Conservation (phyloP, 1,140 invertebrate species). For the Anadara kagoshimensis region DNA sequence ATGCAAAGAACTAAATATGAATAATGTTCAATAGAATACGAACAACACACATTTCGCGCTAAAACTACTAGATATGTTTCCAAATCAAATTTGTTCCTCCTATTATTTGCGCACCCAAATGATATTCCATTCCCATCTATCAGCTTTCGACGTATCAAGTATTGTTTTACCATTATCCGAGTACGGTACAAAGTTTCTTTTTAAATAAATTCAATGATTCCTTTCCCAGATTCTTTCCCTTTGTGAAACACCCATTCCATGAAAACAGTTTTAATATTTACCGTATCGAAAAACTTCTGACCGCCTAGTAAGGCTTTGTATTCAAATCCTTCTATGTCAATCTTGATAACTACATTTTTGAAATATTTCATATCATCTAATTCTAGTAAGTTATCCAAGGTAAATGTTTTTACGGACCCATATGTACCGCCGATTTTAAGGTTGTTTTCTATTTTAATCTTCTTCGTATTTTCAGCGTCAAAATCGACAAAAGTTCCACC, state of each 20-base stretch:
- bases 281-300: slow-evolving; percentile 13
- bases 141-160: too few species aligned
- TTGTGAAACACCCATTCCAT: slow-evolving; percentile 27
- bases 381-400: slow-evolving; percentile 15
- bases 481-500: slow-evolving; percentile 54
- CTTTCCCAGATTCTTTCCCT: not conserved
- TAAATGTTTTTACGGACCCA: not conserved
- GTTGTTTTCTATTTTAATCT: slow-evolving; percentile 11
- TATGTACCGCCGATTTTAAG: too few species aligned
- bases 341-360: slow-evolving; percentile 23
- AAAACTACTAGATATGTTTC: too few species aligned
- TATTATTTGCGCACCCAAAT: too few species aligned
- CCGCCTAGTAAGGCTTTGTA: slow-evolving; percentile 21
- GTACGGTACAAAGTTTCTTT: slow-evolving; percentile 18
- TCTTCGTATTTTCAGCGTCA: slow-evolving; percentile 16
- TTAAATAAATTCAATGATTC: slow-evolving; percentile 10
- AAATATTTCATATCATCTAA: slow-evolving; percentile 9
- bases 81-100: too few species aligned
- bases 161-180: too few species aligned
- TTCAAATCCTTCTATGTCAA: slow-evolving; percentile 29
- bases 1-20: too few species aligned
- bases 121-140: too few species aligned
- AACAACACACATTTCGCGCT: too few species aligned
- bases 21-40: too few species aligned
- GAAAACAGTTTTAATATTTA: slow-evolving; percentile 3